phyloP scores from a whole-genome alignment of 35 echinoderm and acorn worm species.

The Heliocidaris erythrogramma region DNA sequence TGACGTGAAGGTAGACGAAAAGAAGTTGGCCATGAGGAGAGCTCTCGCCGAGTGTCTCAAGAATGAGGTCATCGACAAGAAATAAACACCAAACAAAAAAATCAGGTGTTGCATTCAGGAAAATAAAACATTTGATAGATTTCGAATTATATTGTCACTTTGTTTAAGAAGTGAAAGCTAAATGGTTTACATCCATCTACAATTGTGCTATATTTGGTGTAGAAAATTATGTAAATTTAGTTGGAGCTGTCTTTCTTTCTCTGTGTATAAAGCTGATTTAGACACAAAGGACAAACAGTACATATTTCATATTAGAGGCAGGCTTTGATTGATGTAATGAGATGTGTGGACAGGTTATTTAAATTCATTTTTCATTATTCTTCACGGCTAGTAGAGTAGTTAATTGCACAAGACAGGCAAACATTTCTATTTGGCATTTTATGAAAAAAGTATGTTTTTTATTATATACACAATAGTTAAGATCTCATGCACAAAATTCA shows the following conservation, averaged over 20 bases:
- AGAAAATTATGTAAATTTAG: background rate
- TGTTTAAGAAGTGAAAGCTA: background rate
- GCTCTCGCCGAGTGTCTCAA: conserved; percentile 85
- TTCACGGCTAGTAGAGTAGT: background rate
- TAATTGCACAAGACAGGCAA: no score
- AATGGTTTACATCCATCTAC: background rate
- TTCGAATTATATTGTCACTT: background rate
- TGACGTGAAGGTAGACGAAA: conserved; percentile 69
- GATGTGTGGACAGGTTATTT: no score
- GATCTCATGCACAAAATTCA: no score
- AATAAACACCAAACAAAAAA: conserved; percentile 34
- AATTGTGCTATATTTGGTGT: background rate
- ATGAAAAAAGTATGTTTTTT: no score
- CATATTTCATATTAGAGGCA: background rate
- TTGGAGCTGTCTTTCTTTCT: background rate
- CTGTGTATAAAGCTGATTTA: background rate
- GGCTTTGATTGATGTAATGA: background rate
- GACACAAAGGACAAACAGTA: background rate
- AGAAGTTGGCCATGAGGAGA: conserved; percentile 82
- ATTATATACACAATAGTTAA: no score
- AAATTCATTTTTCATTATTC: background rate
- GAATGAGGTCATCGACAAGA: conserved; percentile 90
- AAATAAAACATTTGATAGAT: background rate
- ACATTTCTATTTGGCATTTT: no score
- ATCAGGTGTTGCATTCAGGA: background rate